Percentiles rank a stretch among this genome's conserved stretches.
Evolutionary conservation across 1,140 invertebrate genomes (phyloP).

Genomic region (Sinella curviseta): DNA sequence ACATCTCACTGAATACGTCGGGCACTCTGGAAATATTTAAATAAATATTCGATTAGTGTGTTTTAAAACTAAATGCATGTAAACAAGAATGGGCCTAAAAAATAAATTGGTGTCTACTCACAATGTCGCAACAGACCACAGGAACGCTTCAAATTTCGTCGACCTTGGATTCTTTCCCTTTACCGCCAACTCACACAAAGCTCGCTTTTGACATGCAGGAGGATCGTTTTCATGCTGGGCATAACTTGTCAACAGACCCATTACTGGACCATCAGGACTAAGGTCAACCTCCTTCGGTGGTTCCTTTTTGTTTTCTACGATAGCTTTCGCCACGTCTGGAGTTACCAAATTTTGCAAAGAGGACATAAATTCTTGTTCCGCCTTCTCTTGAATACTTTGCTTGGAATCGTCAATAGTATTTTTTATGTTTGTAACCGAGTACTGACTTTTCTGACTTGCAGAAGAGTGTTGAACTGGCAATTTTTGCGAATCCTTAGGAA

Average conservation of each 20-base stretch:
- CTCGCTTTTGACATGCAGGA: constrained; percentile 45
- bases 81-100: too few relatives aligned
- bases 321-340: neutral
- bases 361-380: neutral
- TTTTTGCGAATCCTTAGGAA: neutral
- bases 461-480: neutral
- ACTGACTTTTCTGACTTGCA: neutral
- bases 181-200: constrained; percentile 45
- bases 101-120: constrained; percentile 31
- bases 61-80: neutral
- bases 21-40: constrained; percentile 37
- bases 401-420: neutral
- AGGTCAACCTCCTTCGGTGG: constrained; percentile 37
- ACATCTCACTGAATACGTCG: constrained; percentile 39
- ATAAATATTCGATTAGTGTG: neutral
- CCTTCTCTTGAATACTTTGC: neutral
- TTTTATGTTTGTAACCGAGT: neutral
- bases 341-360: neutral
- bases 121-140: constrained; percentile 48
- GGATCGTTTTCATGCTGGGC: constrained; percentile 41
- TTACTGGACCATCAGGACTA: constrained; percentile 41
- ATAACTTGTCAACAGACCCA: constrained; percentile 42
- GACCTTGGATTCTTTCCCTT: constrained; percentile 36
- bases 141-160: constrained; percentile 46
- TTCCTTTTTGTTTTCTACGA: constrained; percentile 8